Evolutionary conservation across 2,113 vertebrate genomes (phyloP).

Genomic region (Saguinus midas): DNA sequence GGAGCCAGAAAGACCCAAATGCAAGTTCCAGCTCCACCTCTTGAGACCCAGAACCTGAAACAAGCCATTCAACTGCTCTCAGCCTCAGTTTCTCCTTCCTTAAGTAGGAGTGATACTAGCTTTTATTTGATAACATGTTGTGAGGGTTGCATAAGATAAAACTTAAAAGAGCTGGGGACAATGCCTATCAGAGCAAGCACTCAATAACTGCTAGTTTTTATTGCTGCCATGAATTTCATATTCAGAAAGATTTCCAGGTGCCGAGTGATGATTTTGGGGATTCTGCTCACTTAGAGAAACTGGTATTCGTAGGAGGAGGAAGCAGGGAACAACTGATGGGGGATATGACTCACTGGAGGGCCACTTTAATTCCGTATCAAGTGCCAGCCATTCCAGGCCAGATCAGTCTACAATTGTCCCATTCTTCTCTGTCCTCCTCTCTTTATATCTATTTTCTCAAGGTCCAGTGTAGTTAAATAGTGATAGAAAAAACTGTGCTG

Average conservation of each 20-base stretch:
- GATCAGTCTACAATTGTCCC: background rate
- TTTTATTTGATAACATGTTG: background rate
- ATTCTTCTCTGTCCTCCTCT: background rate
- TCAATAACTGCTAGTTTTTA: background rate
- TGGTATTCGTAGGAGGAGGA: background rate
- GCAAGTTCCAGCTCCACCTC: background rate
- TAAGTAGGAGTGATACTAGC: background rate
- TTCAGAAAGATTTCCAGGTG: background rate
- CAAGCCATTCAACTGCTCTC: background rate
- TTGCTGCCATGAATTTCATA: background rate
- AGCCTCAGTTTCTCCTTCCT: background rate
- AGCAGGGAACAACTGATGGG: background rate
- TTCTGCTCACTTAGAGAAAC: background rate
- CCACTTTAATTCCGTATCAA: background rate
- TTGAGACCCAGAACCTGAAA: background rate
- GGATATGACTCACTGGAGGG: background rate
- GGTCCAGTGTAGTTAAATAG: background rate
- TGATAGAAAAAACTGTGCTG: background rate
- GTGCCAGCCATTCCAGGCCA: background rate
- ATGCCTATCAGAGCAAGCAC: background rate
- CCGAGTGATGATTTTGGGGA: no score
- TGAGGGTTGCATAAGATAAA: background rate
- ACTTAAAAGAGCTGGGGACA: background rate
- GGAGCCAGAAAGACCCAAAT: background rate
- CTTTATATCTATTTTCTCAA: background rate